A percentile compares a stretch with the other conserved stretches of the same genome.
Conservation (phyloP, 2,888 invertebrate species). For the Thumatha senex region DNA sequence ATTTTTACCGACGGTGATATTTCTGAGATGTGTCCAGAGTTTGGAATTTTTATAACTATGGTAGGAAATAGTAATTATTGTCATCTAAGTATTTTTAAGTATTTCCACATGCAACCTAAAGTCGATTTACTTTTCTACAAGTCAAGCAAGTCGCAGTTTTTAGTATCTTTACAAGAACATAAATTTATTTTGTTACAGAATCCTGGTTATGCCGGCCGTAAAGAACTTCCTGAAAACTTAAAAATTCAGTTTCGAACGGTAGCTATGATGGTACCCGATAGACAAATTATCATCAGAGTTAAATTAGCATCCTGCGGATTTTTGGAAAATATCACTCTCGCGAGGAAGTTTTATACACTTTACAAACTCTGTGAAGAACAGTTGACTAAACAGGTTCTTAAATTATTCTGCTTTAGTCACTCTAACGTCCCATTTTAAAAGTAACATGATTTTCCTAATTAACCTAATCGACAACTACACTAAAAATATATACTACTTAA, state of each 20-base stretch:
- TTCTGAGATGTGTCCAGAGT: constrained; percentile 96
- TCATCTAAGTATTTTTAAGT: too few species aligned
- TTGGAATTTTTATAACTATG: constrained; percentile 99
- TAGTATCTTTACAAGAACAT: too few species aligned
- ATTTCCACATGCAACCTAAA: too few species aligned
- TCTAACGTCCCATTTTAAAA: too few species aligned
- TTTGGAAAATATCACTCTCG: constrained; percentile 96
- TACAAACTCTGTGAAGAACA: constrained; percentile 99
- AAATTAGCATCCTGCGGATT: constrained; percentile 98
- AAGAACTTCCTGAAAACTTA: constrained; percentile 97
- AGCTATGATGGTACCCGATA: constrained; percentile 99
- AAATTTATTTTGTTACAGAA: constrained; percentile 84
- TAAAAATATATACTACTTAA: too few species aligned
- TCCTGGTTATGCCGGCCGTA: constrained; percentile 98
- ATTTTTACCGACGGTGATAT: constrained; percentile 97
- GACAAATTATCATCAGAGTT: constrained; percentile 98
- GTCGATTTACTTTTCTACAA: too few species aligned
- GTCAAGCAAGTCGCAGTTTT: too few species aligned
- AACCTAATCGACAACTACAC: too few species aligned
- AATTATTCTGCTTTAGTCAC: too few species aligned
- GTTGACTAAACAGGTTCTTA: constrained; percentile 97
- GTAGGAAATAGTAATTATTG: constrained; percentile 47
- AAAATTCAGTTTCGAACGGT: constrained; percentile 99
- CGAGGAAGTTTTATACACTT: constrained; percentile 97
- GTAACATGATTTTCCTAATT: too few species aligned